Conservation (phyloP, 64 coral and sea anemone genomes). For the Actinia tenebrosa region DNA sequence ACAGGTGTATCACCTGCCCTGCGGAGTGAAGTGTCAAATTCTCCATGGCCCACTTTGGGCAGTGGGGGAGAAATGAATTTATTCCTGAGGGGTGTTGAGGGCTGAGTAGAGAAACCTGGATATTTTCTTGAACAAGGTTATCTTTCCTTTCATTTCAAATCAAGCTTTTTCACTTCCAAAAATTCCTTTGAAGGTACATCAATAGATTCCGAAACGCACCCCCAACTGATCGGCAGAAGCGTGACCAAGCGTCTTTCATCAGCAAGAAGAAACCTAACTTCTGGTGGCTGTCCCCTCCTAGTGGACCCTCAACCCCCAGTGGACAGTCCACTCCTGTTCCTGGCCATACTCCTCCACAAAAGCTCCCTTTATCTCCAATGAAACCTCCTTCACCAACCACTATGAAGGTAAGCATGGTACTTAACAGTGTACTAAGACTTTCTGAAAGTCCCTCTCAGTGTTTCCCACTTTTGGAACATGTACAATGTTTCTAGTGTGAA, state of each 20-base stretch:
- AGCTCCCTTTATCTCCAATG: constrained; percentile 26
- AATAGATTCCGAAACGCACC: constrained; percentile 77
- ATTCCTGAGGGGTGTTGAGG: not conserved
- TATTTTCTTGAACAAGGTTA: too few relatives aligned
- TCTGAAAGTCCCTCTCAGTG: too few relatives aligned
- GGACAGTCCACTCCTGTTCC: constrained; percentile 39
- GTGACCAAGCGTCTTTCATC: constrained; percentile 44
- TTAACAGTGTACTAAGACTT: too few relatives aligned
- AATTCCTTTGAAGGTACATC: constrained; percentile 51
- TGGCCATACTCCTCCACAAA: constrained; percentile 20
- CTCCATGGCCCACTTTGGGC: too few relatives aligned
- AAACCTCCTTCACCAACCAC: constrained; percentile 10
- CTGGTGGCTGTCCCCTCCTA: constrained; percentile 78
- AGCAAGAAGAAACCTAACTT: constrained; percentile 60
- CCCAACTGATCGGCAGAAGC: constrained; percentile 55
- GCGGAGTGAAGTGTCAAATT: too few relatives aligned
- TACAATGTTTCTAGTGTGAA: too few relatives aligned
- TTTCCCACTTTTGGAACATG: too few relatives aligned
- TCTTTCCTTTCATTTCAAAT: not conserved
- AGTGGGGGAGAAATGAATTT: too few relatives aligned
- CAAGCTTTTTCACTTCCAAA: not conserved
- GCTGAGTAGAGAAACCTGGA: too few relatives aligned
- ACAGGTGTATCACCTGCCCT: too few relatives aligned
- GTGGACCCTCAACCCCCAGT: constrained; percentile 64
- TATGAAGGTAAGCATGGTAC: not conserved